Percentiles rank a stretch among this genome's conserved stretches.
Conservation (phyloP, 2,888 invertebrate genomes). For the Hemithea aestivaria region DNA sequence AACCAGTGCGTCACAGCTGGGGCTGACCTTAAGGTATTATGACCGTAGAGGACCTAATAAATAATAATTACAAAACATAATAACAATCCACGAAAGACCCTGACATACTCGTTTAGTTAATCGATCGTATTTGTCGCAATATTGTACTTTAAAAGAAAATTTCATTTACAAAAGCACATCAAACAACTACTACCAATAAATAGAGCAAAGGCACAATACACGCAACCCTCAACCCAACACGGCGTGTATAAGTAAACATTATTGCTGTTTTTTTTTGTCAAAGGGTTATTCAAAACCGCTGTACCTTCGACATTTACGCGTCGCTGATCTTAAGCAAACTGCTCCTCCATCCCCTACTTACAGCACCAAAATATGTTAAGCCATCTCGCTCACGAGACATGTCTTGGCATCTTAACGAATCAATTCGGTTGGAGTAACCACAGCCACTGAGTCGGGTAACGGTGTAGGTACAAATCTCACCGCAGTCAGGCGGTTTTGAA, state of each 20-base stretch:
- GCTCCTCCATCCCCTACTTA: constrained; percentile 26
- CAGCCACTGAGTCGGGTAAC: constrained; percentile 37
- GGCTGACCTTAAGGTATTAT: no score
- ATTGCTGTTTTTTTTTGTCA: constrained; percentile 42
- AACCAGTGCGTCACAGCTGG: no score
- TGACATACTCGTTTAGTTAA: no score
- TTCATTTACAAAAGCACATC: constrained; percentile 20
- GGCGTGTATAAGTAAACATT: constrained; percentile 34
- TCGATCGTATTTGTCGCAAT: no score
- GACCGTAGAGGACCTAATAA: no score
- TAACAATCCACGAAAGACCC: no score
- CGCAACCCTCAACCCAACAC: constrained; percentile 16
- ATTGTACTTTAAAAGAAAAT: no score
- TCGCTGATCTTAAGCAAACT: constrained; percentile 37
- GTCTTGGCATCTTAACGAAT: constrained; percentile 49
- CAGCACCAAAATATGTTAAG: constrained; percentile 26
- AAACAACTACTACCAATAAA: constrained; percentile 15
- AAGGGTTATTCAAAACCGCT: constrained; percentile 35
- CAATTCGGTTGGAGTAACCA: constrained; percentile 45
- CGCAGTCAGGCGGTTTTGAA: constrained; percentile 33
- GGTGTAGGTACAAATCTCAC: constrained; percentile 48
- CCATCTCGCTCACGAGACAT: constrained; percentile 33
- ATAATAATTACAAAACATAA: no score
- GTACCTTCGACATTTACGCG: constrained; percentile 34
- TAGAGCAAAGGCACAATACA: constrained; percentile 17